Conservation (phyloP, 1,140 invertebrate genomes). For the Drosophila ercepeae region DNA sequence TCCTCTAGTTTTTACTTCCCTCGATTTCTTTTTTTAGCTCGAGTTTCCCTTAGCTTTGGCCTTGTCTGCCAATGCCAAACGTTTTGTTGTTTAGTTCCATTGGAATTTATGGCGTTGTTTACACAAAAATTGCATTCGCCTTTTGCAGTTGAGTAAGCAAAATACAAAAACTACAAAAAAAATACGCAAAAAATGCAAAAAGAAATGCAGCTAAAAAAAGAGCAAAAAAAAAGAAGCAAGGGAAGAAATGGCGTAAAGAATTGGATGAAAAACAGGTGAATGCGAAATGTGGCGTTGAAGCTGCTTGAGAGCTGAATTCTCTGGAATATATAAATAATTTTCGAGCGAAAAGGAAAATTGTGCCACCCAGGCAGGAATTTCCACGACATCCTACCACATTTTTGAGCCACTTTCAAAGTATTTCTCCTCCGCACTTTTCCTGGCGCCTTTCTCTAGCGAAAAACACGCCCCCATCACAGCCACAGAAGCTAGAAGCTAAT, state of each 20-base stretch:
- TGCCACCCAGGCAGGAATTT: not conserved
- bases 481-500: slow-evolving; percentile 22
- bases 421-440: not conserved
- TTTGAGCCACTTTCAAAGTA: too few species aligned
- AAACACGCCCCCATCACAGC: slow-evolving; percentile 9
- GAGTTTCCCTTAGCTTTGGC: slow-evolving; percentile 34
- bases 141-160: slow-evolving; percentile 79
- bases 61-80: slow-evolving; percentile 63
- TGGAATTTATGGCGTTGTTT: slow-evolving; percentile 81
- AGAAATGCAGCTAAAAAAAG: slow-evolving; percentile 1
- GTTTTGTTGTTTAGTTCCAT: slow-evolving; percentile 78
- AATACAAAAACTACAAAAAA: slow-evolving; percentile 16
- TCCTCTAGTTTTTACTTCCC: not conserved
- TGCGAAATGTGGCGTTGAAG: slow-evolving; percentile 1
- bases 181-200: not conserved
- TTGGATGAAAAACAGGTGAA: slow-evolving; percentile 23
- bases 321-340: slow-evolving; percentile 27
- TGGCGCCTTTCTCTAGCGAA: not conserved
- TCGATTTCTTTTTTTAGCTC: not conserved
- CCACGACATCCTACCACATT: not conserved
- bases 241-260: slow-evolving; percentile 7
- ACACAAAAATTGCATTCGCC: slow-evolving; percentile 81
- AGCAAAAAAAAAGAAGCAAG: slow-evolving; percentile 2
- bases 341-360: slow-evolving; percentile 4
- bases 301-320: slow-evolving; percentile 19